A percentile compares a stretch with the other conserved stretches of the same genome.
Evolutionary conservation across 2,797 vertebrate genomes (phyloP).

Genomic region (Tympanoctomys barrerae): DNA sequence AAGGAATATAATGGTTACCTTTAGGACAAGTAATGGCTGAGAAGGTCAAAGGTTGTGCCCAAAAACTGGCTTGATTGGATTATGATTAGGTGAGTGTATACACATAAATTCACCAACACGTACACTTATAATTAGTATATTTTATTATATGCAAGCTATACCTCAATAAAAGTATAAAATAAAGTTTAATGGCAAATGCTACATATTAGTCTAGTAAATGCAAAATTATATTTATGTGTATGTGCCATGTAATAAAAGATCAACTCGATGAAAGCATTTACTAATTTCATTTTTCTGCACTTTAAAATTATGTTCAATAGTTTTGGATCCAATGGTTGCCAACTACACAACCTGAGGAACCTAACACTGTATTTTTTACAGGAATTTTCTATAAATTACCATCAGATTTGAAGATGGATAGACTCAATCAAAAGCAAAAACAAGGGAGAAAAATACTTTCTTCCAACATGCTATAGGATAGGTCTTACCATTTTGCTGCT

Average conservation of each 20-base stretch:
- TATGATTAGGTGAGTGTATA: neutral
- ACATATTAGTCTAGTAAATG: neutral
- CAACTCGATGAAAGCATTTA: constrained; percentile 28
- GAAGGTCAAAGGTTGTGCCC: neutral
- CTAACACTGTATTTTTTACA: constrained; percentile 15
- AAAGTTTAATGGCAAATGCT: neutral
- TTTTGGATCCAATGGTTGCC: neutral
- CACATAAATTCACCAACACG: constrained; percentile 2
- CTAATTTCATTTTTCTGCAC: neutral
- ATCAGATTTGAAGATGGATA: constrained; percentile 9
- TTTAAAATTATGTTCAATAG: constrained; percentile 23
- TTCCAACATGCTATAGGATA: neutral
- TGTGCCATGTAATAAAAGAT: constrained; percentile 10
- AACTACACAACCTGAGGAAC: neutral
- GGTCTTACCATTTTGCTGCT: neutral
- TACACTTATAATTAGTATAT: neutral
- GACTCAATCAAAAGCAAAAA: constrained; percentile 11
- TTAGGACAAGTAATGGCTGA: neutral
- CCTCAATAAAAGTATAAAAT: constrained; percentile 35
- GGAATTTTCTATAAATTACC: constrained; percentile 44
- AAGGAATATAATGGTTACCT: neutral
- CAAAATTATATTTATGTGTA: constrained; percentile 7
- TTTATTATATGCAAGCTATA: constrained; percentile 38
- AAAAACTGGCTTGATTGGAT: neutral
- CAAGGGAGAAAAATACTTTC: neutral